A percentile compares a stretch with the other conserved stretches of the same genome.
Conservation (phyloP, 2,797 vertebrate species). For the Sebastes cheni region DNA sequence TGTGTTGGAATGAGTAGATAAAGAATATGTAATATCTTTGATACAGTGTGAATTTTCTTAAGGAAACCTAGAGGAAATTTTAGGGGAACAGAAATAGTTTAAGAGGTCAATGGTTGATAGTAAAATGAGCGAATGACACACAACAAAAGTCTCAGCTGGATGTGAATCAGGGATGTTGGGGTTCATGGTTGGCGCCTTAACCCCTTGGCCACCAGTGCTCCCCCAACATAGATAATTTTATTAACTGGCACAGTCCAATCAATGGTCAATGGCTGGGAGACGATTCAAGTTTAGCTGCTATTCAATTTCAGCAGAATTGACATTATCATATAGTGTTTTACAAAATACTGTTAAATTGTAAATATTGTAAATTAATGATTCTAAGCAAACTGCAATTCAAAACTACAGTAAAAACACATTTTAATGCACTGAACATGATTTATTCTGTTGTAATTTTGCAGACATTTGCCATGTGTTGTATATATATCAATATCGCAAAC, state of each 20-base stretch:
- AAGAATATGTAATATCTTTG: neutral
- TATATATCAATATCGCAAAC: neutral
- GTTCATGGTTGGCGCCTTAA: neutral
- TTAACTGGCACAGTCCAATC: neutral
- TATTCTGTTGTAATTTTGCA: neutral
- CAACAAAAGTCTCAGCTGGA: neutral
- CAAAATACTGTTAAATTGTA: neutral
- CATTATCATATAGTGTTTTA: neutral
- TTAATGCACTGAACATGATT: neutral
- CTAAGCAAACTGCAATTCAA: neutral
- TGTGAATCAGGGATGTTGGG: too few relatives aligned
- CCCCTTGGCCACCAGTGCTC: neutral
- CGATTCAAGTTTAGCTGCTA: neutral
- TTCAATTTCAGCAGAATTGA: neutral
- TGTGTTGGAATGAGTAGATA: neutral
- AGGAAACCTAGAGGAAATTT: neutral
- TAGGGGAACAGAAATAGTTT: neutral
- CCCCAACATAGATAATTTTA: neutral
- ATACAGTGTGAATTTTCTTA: fast-evolving
- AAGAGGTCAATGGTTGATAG: too few relatives aligned
- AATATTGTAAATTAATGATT: neutral
- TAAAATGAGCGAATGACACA: neutral
- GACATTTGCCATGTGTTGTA: neutral
- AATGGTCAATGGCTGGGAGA: neutral
- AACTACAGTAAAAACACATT: neutral